These are phyloP conservation scores for Neoarius graeffei DNA, from an alignment of 2,113 vertebrate species.

Conservation along the genomic window DNA sequence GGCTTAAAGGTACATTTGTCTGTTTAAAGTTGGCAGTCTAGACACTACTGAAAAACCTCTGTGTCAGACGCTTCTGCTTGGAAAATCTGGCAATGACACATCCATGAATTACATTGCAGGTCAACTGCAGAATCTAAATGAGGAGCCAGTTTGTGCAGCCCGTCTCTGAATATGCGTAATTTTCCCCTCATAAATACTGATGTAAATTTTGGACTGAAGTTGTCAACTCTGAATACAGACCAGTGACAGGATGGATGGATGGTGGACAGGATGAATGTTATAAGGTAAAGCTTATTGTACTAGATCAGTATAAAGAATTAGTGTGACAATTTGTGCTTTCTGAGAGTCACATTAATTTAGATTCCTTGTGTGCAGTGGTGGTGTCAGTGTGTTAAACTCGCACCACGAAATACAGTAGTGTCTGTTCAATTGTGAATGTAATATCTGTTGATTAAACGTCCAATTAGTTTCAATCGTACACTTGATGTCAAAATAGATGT, in stretches of 20 bases:
- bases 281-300: neutral
- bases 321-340: constrained; percentile 49
- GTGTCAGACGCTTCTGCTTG: neutral
- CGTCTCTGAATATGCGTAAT: neutral
- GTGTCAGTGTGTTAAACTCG: constrained; percentile 22
- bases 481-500: constrained; percentile 30
- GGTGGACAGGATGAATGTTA: neutral
- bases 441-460: neutral
- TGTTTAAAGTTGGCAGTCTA: neutral
- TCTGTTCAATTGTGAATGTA: neutral
- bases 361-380: neutral
- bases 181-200: neutral
- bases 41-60: neutral
- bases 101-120: neutral
- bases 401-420: constrained; percentile 39
- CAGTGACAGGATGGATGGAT: neutral
- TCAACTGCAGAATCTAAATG: too few relatives aligned
- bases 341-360: neutral
- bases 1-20: neutral
- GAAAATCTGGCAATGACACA: neutral
- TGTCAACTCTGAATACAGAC: constrained; percentile 23
- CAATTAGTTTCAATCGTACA: neutral
- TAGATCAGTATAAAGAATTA: constrained; percentile 42
- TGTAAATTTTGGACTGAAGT: neutral
- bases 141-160: neutral